phyloP scores from a whole-genome alignment of 2,888 invertebrate genomes.

The Nasonovia ribisnigri region DNA sequence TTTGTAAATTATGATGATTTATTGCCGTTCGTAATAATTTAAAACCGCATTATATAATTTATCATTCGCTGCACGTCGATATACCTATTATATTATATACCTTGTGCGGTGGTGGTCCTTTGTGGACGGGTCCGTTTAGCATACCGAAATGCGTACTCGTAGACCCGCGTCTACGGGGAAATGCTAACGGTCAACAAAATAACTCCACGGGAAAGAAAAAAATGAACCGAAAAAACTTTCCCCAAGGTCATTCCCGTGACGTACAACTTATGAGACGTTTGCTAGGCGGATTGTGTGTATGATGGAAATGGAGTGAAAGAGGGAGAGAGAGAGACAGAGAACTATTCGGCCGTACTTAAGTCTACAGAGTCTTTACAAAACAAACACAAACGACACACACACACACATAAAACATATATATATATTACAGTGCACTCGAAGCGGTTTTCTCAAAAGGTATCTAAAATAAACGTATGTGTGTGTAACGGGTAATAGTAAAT shows the following conservation, averaged over 20 bases:
- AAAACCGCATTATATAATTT: background rate
- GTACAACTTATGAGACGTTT: slow-evolving; percentile 13
- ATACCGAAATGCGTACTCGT: background rate
- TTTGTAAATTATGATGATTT: background rate
- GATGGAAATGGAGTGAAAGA: background rate
- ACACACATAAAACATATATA: background rate
- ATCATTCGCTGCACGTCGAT: background rate
- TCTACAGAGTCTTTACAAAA: slow-evolving; percentile 2
- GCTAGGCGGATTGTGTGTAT: background rate
- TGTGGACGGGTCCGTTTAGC: slow-evolving; percentile 15
- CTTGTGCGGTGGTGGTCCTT: background rate
- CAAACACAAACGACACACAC: slow-evolving; percentile 15
- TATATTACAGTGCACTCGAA: background rate
- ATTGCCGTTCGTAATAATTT: background rate
- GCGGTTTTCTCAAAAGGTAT: background rate
- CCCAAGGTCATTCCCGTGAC: slow-evolving; percentile 32
- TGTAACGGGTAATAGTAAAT: slow-evolving; percentile 3
- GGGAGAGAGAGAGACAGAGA: background rate
- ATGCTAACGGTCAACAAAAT: slow-evolving; percentile 27
- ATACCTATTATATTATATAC: background rate
- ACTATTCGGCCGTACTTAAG: background rate
- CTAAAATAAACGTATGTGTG: background rate
- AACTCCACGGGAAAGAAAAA: background rate
- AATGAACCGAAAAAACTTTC: slow-evolving; percentile 18
- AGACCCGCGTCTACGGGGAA: slow-evolving; percentile 8